Evolutionary conservation across 35 echinoderm and acorn worm species (phyloP).

Genomic region (Apostichopus californicus): DNA sequence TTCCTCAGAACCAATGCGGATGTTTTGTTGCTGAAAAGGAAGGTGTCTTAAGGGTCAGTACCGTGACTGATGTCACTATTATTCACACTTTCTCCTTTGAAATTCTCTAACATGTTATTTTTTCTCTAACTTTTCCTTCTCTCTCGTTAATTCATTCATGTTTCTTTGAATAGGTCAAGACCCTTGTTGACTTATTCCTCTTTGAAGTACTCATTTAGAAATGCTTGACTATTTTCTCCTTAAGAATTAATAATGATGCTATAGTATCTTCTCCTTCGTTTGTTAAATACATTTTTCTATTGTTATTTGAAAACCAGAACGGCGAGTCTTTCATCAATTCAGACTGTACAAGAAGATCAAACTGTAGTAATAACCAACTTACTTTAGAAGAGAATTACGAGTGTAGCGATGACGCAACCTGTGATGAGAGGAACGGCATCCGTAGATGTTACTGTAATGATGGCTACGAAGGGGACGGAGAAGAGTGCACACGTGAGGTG

Average conservation of each 20-base stretch:
- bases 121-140: too few species aligned
- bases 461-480: background rate
- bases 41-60: too few species aligned
- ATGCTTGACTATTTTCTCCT: background rate
- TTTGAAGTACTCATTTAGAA: too few species aligned
- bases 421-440: too few species aligned
- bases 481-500: background rate
- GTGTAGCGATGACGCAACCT: too few species aligned
- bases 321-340: background rate
- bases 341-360: too few species aligned
- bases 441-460: background rate
- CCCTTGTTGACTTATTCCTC: background rate
- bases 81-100: background rate
- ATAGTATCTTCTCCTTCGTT: background rate
- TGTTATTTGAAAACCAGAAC: background rate
- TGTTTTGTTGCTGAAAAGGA: too few species aligned
- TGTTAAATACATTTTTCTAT: background rate
- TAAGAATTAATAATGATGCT: background rate
- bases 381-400: too few species aligned
- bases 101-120: background rate
- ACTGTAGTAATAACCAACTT: too few species aligned
- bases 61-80: too few species aligned
- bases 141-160: too few species aligned
- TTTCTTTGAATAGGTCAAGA: background rate
- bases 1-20: too few species aligned